phyloP scores from a whole-genome alignment of 1,140 invertebrate genomes.

The Pseudomyrmex pallidus region DNA sequence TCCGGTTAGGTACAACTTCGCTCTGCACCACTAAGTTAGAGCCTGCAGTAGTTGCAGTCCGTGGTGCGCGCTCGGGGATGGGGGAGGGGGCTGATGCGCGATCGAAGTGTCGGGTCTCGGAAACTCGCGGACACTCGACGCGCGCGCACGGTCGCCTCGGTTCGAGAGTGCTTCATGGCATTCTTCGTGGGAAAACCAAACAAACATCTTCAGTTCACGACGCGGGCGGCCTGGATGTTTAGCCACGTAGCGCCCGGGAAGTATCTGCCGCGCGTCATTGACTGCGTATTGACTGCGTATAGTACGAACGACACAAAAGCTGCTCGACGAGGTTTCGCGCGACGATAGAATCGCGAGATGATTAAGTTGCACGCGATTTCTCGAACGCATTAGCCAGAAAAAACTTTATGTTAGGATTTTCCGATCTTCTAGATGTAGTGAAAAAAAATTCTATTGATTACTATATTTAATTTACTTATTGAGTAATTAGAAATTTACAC shows the following conservation, averaged over 20 bases:
- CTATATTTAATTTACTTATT: not conserved
- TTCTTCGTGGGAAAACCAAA: conserved; percentile 83
- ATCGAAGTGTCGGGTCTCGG: conserved; percentile 70
- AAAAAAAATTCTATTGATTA: too few relatives aligned
- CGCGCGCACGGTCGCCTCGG: conserved; percentile 55
- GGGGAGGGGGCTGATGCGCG: conserved; percentile 20
- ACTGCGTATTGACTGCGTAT: conserved; percentile 42
- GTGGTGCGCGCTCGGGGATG: not conserved
- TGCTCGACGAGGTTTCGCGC: not conserved
- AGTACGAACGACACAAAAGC: not conserved
- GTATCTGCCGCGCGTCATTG: conserved; percentile 61
- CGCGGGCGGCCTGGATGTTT: conserved; percentile 71
- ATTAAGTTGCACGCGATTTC: not conserved
- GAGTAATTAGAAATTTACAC: not conserved
- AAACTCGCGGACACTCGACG: conserved; percentile 71
- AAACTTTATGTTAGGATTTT: not conserved
- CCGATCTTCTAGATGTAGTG: too few relatives aligned
- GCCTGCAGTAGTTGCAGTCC: conserved; percentile 9
- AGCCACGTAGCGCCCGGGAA: conserved; percentile 62
- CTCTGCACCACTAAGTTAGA: not conserved
- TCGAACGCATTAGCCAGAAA: not conserved
- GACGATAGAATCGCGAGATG: not conserved
- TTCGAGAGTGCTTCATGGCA: conserved; percentile 76
- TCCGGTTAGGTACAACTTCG: conserved; percentile 14
- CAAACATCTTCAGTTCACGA: conserved; percentile 79